phyloP scores from a whole-genome alignment of 2,888 invertebrate species.

The Acleris emargana region DNA sequence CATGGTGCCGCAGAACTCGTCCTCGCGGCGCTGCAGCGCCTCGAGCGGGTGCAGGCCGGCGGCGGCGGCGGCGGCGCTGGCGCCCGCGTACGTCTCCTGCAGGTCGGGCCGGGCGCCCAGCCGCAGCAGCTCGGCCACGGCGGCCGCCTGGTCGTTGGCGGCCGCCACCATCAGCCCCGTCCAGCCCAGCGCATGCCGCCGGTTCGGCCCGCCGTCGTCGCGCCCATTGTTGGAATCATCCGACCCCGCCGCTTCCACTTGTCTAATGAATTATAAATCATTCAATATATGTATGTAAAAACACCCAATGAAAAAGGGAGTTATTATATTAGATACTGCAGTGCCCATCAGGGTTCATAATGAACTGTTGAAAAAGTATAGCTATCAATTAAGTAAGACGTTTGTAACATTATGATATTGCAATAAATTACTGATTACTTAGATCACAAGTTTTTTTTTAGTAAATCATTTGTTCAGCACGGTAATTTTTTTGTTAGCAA shows the following conservation, averaged over 20 bases:
- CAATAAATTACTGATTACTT: too few species aligned
- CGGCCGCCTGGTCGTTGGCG: constrained; percentile 87
- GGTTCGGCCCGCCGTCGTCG: constrained; percentile 83
- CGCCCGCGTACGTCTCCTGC: constrained; percentile 90
- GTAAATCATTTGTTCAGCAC: too few species aligned
- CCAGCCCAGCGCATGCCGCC: constrained; percentile 92
- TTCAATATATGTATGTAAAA: neutral
- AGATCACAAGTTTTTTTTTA: too few species aligned
- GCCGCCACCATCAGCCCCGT: constrained; percentile 93
- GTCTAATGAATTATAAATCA: constrained; percentile 45
- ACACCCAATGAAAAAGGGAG: too few species aligned
- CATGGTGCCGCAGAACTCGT: constrained; percentile 90
- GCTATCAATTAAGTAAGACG: too few species aligned
- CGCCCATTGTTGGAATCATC: constrained; percentile 37
- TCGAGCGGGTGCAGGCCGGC: constrained; percentile 89
- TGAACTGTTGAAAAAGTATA: too few species aligned
- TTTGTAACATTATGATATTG: too few species aligned
- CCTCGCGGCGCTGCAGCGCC: constrained; percentile 88
- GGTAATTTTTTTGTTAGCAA: too few species aligned
- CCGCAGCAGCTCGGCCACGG: constrained; percentile 85
- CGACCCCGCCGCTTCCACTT: constrained; percentile 54
- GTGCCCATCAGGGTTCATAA: too few species aligned
- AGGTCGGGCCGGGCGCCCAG: constrained; percentile 91
- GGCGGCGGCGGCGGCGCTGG: constrained; percentile 85
- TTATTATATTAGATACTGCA: too few species aligned